Percentiles rank a stretch among this genome's conserved stretches.
Conservation (phyloP, 2,797 vertebrate species). For the Anniella stebbinsi region DNA sequence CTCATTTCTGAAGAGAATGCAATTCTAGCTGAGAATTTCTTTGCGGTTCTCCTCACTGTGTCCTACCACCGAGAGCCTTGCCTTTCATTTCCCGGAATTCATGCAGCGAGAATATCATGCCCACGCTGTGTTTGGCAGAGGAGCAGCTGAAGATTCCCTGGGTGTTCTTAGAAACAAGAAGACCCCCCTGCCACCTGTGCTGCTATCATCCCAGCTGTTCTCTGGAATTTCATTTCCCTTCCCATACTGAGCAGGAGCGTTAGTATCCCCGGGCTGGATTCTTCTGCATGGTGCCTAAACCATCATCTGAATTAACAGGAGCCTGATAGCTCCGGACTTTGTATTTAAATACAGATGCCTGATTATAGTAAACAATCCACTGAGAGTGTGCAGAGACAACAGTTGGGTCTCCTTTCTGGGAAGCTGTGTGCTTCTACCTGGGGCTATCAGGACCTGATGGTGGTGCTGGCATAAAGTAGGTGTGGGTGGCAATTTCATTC, state of each 20-base stretch:
- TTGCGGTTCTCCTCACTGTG: neutral
- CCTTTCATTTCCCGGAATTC: conserved; percentile 5
- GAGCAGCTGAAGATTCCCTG: neutral
- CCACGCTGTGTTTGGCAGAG: rapidly evolving
- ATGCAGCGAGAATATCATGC: neutral
- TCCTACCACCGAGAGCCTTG: neutral
- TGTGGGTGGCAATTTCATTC: neutral
- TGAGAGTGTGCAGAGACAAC: neutral
- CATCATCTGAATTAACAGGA: neutral
- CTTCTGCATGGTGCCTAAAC: neutral
- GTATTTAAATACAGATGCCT: neutral
- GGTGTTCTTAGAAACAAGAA: neutral
- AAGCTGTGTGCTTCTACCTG: neutral
- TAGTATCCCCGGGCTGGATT: neutral
- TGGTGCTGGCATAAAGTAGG: neutral
- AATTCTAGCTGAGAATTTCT: rapidly evolving
- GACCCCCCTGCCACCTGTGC: neutral
- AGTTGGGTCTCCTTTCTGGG: neutral
- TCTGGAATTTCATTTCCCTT: conserved; percentile 16
- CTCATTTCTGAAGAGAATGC: neutral
- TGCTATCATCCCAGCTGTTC: rapidly evolving
- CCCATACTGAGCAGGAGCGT: neutral
- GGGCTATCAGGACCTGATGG: neutral
- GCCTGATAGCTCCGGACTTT: too few species aligned
- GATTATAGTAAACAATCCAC: neutral